A percentile compares a stretch with the other conserved stretches of the same genome.
Evolutionary conservation across 1,140 invertebrate species (phyloP).

Genomic region (Cephus cinctus): DNA sequence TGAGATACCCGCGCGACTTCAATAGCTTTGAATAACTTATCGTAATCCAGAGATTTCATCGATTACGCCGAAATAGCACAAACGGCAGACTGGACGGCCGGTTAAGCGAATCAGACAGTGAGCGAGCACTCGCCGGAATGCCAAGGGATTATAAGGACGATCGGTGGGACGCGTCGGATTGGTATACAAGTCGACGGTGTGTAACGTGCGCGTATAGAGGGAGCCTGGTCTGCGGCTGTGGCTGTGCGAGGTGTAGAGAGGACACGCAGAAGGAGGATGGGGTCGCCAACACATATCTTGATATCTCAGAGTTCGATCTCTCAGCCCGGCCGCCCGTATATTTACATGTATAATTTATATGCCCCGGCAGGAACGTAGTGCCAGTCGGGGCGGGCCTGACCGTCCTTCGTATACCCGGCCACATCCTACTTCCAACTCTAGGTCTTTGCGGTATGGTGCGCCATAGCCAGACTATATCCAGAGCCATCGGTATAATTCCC

Average conservation of each 20-base stretch:
- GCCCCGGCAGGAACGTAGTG: conserved; percentile 29
- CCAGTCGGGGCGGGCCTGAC: conserved; percentile 22
- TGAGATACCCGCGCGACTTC: no score
- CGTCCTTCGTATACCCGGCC: conserved; percentile 17
- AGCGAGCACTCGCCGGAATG: no score
- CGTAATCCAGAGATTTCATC: no score
- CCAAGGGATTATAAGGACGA: conserved; percentile 26
- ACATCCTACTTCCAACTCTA: no score
- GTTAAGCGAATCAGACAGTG: no score
- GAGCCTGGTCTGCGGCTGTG: conserved; percentile 15
- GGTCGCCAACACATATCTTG: conserved; percentile 45
- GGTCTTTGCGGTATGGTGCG: neutral
- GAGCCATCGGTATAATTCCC: conserved; percentile 18
- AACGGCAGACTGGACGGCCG: no score
- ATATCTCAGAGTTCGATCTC: conserved; percentile 47
- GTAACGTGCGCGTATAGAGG: conserved; percentile 19
- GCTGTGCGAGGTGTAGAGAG: conserved; percentile 19
- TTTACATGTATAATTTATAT: conserved; percentile 55
- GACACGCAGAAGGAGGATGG: conserved; percentile 9
- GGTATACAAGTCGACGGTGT: conserved; percentile 11
- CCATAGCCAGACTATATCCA: neutral
- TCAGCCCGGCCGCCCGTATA: conserved; percentile 39
- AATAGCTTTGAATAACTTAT: no score
- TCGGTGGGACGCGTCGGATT: conserved; percentile 14
- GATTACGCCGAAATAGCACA: no score